Percentiles rank a stretch among this genome's conserved stretches.
Conservation (phyloP, 2,797 vertebrate genomes). For the Philypnodon macrostomus region DNA sequence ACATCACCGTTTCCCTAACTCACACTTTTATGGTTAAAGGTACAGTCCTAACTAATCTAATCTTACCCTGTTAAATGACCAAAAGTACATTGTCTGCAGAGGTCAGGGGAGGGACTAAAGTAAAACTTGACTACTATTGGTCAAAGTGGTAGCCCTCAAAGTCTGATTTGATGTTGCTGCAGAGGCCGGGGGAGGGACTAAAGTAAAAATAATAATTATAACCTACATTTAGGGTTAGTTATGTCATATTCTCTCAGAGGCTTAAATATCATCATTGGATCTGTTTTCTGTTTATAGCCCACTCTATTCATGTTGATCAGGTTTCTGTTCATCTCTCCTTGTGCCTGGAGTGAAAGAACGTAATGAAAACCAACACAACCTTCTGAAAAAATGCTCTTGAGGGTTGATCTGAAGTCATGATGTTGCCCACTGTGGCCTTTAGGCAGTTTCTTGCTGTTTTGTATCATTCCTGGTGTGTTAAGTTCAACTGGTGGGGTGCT, state of each 20-base stretch:
- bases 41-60: no score
- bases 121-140: no score
- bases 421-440: not conserved
- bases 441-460: conserved; percentile 4
- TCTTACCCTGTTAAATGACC: no score
- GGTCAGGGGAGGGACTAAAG: no score
- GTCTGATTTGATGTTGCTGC: no score
- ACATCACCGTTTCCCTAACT: not conserved
- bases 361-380: not conserved
- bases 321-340: conserved; percentile 1
- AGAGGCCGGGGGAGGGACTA: no score
- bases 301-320: no score
- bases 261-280: not conserved
- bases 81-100: not conserved
- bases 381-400: not conserved
- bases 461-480: conserved; percentile 11
- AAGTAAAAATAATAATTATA: no score
- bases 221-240: not conserved
- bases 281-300: not conserved
- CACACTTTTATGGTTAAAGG: not conserved
- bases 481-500: conserved; percentile 3
- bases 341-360: not conserved
- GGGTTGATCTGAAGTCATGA: not conserved
- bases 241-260: conserved; percentile 1
- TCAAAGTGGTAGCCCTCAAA: no score